phyloP scores from a whole-genome alignment of 64 coral and sea anemone species.

The Catalaphyllia jardinei region DNA sequence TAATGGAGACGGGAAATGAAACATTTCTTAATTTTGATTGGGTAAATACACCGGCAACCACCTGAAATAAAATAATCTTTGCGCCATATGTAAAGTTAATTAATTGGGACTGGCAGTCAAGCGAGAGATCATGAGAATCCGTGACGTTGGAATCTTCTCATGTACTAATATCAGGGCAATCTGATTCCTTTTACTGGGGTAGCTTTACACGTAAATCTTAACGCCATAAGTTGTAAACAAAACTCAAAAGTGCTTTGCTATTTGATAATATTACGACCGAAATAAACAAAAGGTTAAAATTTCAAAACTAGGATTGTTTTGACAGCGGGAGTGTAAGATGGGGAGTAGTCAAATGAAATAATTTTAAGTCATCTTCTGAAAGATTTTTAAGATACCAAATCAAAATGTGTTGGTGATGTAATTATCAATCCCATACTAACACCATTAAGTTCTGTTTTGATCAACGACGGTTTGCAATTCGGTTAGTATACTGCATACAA shows the following conservation, averaged over 20 bases:
- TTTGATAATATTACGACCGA: background rate
- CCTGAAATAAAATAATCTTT: too few species aligned
- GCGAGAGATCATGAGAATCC: too few species aligned
- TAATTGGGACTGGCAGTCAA: too few species aligned
- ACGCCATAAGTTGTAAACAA: background rate
- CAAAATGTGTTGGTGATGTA: too few species aligned
- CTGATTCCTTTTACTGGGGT: background rate
- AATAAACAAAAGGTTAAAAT: background rate
- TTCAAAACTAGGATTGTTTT: background rate
- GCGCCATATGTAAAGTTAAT: too few species aligned
- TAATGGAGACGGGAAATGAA: too few species aligned
- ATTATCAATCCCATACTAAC: background rate
- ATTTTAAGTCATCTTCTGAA: too few species aligned
- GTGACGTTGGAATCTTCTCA: too few species aligned
- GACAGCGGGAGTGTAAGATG: background rate
- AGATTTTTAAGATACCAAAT: background rate
- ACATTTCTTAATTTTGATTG: too few species aligned
- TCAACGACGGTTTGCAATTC: background rate
- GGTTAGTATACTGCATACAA: background rate
- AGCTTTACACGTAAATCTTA: background rate
- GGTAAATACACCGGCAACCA: too few species aligned
- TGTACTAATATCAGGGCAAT: background rate
- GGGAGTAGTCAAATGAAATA: background rate
- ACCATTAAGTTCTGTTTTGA: background rate
- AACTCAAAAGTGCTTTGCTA: background rate